A percentile compares a stretch with the other conserved stretches of the same genome.
Evolutionary conservation across 1,140 invertebrate genomes (phyloP).

Genomic region (Achatina immaculata): DNA sequence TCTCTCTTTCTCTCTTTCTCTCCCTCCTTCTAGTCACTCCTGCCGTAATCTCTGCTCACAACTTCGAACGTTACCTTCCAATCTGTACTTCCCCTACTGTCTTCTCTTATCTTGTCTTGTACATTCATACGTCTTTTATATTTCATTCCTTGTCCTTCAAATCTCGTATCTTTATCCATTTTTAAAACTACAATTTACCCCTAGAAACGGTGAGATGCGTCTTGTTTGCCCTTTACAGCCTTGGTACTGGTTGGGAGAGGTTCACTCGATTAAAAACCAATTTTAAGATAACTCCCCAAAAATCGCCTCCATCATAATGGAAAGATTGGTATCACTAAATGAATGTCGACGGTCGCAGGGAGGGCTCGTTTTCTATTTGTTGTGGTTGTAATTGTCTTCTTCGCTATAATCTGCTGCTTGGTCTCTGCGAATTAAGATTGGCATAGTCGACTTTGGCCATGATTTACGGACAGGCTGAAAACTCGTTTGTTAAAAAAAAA

Average conservation of each 20-base stretch:
- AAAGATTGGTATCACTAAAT: constrained; percentile 21
- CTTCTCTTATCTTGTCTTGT: background rate
- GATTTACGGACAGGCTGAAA: background rate
- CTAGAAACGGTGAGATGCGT: background rate
- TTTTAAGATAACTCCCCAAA: constrained; percentile 12
- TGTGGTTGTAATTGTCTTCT: constrained; percentile 7
- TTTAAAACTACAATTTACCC: background rate
- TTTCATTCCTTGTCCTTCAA: background rate
- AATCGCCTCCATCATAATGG: constrained; percentile 3
- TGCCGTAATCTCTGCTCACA: background rate
- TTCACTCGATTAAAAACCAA: constrained; percentile 28
- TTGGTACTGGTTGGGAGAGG: background rate
- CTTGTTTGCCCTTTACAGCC: background rate
- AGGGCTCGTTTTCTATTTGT: constrained; percentile 4
- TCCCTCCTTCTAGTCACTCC: background rate
- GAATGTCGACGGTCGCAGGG: background rate
- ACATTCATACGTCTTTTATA: background rate
- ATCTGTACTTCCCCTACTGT: background rate
- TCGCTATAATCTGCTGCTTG: background rate
- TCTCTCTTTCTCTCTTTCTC: too few species aligned
- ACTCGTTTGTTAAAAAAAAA: background rate
- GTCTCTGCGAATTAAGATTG: constrained; percentile 4
- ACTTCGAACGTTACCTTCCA: background rate
- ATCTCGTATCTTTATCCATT: background rate
- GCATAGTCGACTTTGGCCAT: background rate